These are phyloP conservation scores for Apocheima hispidaria DNA, from an alignment of 2,888 invertebrate genomes.

Conservation along the genomic window DNA sequence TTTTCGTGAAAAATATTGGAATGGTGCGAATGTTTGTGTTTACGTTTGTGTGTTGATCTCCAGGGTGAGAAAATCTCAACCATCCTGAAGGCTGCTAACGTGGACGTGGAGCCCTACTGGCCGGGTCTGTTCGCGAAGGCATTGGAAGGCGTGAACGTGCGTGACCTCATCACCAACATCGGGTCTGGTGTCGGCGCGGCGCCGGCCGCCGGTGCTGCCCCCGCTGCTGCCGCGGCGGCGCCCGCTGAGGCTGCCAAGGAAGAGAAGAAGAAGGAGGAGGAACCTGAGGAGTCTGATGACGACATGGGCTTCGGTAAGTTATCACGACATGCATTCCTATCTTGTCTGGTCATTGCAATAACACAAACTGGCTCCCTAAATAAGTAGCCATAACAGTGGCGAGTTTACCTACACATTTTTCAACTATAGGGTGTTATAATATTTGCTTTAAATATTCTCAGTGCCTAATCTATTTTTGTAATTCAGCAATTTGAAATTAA, in stretches of 20 bases:
- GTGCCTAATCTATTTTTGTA: too few species aligned
- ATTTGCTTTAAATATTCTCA: too few species aligned
- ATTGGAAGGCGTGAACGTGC: slow-evolving; percentile 96
- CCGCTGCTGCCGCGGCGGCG: slow-evolving; percentile 89
- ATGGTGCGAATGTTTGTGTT: slow-evolving; percentile 25
- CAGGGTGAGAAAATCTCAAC: slow-evolving; percentile 99
- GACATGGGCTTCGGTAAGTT: slow-evolving; percentile 96
- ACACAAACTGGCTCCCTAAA: too few species aligned
- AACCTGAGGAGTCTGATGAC: slow-evolving; percentile 94
- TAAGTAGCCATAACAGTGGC: too few species aligned
- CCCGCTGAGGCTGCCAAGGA: slow-evolving; percentile 90
- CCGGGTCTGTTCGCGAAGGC: slow-evolving; percentile 99
- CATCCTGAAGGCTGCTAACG: slow-evolving; percentile 98
- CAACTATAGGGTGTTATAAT: too few species aligned
- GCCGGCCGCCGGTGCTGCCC: slow-evolving; percentile 90
- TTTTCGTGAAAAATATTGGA: slow-evolving; percentile 20
- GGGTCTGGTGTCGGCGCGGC: slow-evolving; percentile 96
- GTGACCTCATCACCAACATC: slow-evolving; percentile 96
- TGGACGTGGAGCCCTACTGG: slow-evolving; percentile 99
- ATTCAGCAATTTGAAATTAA: too few species aligned
- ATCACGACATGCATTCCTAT: not conserved
- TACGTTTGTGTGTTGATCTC: slow-evolving; percentile 28
- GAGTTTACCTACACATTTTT: too few species aligned
- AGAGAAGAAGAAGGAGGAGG: slow-evolving; percentile 92
- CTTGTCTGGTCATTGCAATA: too few species aligned